Conservation (phyloP, 2,797 vertebrate species). For the Caiman crocodilus region DNA sequence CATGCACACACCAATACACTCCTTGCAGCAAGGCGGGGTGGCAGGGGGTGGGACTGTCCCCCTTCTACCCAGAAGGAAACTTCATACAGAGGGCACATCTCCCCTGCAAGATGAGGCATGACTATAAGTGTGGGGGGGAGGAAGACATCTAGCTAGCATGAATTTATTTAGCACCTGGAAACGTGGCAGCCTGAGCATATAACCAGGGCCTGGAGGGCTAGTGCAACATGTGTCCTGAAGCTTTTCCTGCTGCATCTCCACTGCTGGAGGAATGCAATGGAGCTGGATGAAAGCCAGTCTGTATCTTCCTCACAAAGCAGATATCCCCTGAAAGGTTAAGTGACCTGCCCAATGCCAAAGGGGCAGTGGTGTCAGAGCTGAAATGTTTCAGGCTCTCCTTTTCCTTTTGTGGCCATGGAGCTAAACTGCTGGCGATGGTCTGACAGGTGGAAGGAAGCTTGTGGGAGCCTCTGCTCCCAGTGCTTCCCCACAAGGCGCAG, state of each 20-base stretch:
- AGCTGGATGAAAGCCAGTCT: not conserved
- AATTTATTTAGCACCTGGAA: too few species aligned
- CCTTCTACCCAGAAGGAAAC: too few species aligned
- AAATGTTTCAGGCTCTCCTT: not conserved
- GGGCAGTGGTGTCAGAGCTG: not conserved
- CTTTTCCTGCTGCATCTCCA: not conserved
- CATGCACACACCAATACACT: not conserved
- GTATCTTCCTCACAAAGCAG: not conserved
- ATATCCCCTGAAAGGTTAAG: rapidly evolving
- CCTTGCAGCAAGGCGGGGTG: too few species aligned
- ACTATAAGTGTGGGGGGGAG: too few species aligned
- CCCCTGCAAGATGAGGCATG: too few species aligned
- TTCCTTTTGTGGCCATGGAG: not conserved
- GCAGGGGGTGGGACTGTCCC: not conserved
- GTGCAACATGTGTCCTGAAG: not conserved
- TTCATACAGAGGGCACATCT: too few species aligned
- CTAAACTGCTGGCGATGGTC: not conserved
- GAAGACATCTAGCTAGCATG: too few species aligned
- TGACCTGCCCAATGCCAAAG: not conserved
- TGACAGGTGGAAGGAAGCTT: not conserved
- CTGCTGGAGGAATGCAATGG: rapidly evolving
- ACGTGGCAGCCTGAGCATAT: not conserved
- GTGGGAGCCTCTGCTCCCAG: not conserved
- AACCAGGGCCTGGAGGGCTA: rapidly evolving
- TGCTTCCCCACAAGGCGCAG: not conserved